These are phyloP conservation scores for Lepidonotus clava DNA, from an alignment of 2,888 invertebrate species.

Conservation along the genomic window DNA sequence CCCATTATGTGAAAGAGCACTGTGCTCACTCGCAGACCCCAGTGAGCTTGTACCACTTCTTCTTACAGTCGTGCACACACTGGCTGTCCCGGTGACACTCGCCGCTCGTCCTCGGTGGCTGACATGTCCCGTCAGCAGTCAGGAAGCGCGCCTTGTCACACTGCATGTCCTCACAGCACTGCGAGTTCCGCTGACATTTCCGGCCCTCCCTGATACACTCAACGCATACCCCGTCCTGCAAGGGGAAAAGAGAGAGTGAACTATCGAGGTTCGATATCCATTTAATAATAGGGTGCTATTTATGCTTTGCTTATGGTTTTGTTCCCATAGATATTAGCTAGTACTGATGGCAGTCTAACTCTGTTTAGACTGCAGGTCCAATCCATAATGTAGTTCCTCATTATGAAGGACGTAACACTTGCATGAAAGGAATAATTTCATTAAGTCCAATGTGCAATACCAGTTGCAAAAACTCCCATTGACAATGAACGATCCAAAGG, in stretches of 20 bases:
- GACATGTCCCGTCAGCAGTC: not conserved
- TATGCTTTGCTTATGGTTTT: not conserved
- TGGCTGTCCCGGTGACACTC: not conserved
- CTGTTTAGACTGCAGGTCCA: no score
- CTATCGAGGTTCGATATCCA: no score
- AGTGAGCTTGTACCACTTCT: not conserved
- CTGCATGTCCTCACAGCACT: conserved; percentile 20
- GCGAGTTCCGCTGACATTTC: not conserved
- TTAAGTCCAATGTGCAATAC: no score
- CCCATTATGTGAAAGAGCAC: no score
- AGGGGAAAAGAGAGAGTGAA: not conserved
- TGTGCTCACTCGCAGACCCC: not conserved
- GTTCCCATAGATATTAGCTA: no score
- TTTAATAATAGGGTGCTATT: not conserved
- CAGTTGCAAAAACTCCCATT: no score
- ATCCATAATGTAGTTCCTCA: no score
- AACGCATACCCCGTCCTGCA: conserved; percentile 20
- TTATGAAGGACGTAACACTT: no score
- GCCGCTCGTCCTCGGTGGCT: not conserved
- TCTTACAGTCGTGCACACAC: not conserved
- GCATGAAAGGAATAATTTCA: no score
- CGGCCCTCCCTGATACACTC: not conserved
- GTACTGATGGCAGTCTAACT: no score
- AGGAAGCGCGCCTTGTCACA: conserved; percentile 2
- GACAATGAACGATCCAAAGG: no score